phyloP scores from a whole-genome alignment of 2,797 vertebrate species.

The Dendrocincla tyrannina region DNA sequence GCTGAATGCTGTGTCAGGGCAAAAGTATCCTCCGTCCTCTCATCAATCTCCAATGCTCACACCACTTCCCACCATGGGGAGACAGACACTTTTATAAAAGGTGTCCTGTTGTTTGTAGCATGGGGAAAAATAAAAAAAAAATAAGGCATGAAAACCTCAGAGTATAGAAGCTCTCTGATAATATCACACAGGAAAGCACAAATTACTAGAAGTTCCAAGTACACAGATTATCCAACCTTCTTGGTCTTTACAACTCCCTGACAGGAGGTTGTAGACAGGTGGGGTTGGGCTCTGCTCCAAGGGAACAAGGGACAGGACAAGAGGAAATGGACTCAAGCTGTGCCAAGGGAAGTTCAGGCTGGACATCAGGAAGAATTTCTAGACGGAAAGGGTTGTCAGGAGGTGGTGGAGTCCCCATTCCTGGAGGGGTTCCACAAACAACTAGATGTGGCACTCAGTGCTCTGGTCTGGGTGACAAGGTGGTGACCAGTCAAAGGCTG shows the following conservation, averaged over 20 bases:
- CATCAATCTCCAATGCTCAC: background rate
- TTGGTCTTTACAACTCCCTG: background rate
- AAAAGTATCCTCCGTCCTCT: background rate
- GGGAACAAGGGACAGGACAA: background rate
- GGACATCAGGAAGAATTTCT: background rate
- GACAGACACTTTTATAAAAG: background rate
- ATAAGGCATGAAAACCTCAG: background rate
- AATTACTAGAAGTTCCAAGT: background rate
- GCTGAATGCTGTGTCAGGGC: background rate
- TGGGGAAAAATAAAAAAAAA: rapidly evolving
- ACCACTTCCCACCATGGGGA: background rate
- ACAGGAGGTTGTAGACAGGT: background rate
- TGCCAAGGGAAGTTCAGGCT: background rate
- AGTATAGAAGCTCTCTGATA: background rate
- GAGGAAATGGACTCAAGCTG: background rate
- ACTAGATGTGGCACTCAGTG: background rate
- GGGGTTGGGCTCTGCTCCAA: background rate
- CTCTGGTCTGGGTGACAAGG: background rate
- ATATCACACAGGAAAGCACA: background rate
- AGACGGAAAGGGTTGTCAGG: background rate
- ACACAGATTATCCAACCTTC: background rate
- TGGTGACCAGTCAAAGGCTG: rapidly evolving
- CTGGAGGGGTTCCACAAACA: background rate
- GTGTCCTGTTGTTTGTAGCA: background rate
- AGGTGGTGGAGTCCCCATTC: background rate